phyloP scores from a whole-genome alignment of 2,797 vertebrate species.

The Hemitrygon akajei region DNA sequence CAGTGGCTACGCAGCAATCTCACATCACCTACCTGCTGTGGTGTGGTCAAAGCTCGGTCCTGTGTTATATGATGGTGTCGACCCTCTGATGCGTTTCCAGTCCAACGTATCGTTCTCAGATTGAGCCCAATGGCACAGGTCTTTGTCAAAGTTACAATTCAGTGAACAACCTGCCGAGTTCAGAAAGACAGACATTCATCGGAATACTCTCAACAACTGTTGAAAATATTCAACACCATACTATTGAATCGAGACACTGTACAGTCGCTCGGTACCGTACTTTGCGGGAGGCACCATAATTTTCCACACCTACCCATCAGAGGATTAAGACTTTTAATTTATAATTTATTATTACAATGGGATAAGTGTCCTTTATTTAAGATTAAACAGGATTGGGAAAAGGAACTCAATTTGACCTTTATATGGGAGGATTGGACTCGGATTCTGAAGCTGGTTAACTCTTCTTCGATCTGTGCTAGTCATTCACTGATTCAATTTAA shows the following conservation, averaged over 20 bases:
- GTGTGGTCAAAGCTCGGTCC: constrained; percentile 73
- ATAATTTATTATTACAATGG: too few species aligned
- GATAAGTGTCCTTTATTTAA: too few species aligned
- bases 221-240: background rate
- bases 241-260: background rate
- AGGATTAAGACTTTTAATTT: too few species aligned
- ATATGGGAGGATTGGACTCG: too few species aligned
- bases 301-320: too few species aligned
- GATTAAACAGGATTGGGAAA: too few species aligned
- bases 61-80: constrained; percentile 56
- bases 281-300: background rate
- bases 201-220: background rate
- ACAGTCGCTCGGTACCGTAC: background rate
- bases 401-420: too few species aligned
- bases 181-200: background rate
- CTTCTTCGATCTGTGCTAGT: too few species aligned
- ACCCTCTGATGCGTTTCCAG: constrained; percentile 47
- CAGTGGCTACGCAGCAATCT: background rate
- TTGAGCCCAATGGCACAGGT: constrained; percentile 58
- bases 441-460: too few species aligned
- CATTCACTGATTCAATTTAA: too few species aligned
- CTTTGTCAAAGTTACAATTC: constrained; percentile 53
- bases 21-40: constrained; percentile 57
- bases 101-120: constrained; percentile 45
- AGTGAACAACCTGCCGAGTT: constrained; percentile 47